Evolutionary conservation across 2,113 vertebrate species (phyloP), one percentile per base, ranked within the genome.

Genomic region (Oryzias curvinotus): DNA sequence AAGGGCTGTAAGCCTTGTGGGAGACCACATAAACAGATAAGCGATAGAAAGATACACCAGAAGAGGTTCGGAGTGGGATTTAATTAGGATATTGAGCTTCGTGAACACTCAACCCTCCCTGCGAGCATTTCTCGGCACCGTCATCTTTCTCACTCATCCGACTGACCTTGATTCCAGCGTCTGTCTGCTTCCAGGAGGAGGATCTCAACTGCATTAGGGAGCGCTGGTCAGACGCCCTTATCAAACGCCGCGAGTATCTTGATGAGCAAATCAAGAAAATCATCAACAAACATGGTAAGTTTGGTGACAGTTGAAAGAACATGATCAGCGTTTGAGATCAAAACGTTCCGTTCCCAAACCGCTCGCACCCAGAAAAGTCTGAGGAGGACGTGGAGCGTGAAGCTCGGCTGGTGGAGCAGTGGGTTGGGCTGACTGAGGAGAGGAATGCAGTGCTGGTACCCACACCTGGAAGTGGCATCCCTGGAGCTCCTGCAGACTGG

Each of bases 221-320:
- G 59, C 93, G 92, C 42, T 99, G 97, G 97, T 98, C 97, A 17
- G 97, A 99, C 16, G 96, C 96, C 0, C 89, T 99, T 72, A 93
- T 96, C 81, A 98, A 98, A 84, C 94, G 97, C 1, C 92, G 94
- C 64, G 95, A 96, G 64, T 99, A 99, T 74, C 92, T 99, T 50
- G 96, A 98, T 36, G 95, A 98, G 52, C 97, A 99, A 86, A 98
- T 99, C 77, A 95, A 98, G 81, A 98, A 95, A 88, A 95, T 99
- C 87, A 97, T 95, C 86, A 95, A 96, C 84, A 98, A 98, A 68
- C 92, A 93, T 74, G 97, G 97, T 97, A 46, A 55, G 83, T 61
- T 7, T 1, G 3, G 4, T 14, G 14, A 6, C 8, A 49, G 30
- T 5, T 30, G 3, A 15, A 21, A 13, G 14, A n/a, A 15, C 21